These are phyloP conservation scores for Mylabris phalerata DNA, from an alignment of 1,140 invertebrate species.

Conservation along the genomic window DNA sequence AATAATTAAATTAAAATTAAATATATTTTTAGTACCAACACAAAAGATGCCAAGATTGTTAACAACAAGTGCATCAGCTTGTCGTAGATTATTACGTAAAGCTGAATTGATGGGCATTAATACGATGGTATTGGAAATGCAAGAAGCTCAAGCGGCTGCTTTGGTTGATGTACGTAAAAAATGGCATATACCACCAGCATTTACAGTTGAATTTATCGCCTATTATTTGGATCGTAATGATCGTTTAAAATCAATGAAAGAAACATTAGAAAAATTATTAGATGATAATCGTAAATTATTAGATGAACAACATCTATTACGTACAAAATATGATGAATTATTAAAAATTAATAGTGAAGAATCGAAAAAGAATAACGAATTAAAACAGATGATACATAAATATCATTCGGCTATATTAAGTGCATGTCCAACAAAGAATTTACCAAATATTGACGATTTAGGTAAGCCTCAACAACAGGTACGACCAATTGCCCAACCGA, in stretches of 20 bases:
- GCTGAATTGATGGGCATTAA: conserved; percentile 87
- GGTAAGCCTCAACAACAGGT: conserved; percentile 33
- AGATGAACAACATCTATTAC: conserved; percentile 63
- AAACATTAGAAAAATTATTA: conserved; percentile 65
- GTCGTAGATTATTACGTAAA: conserved; percentile 74
- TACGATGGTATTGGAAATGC: conserved; percentile 66
- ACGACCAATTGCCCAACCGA: conserved; percentile 42
- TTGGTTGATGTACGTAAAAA: conserved; percentile 82
- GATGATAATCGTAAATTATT: conserved; percentile 66
- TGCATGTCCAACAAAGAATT: conserved; percentile 50
- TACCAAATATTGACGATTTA: conserved; percentile 47
- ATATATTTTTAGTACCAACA: conserved; percentile 64
- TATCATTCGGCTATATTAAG: conserved; percentile 52
- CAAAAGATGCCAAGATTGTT: conserved; percentile 89
- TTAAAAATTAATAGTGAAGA: conserved; percentile 52
- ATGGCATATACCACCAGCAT: conserved; percentile 88
- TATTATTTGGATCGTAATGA: conserved; percentile 86
- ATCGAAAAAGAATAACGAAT: conserved; percentile 37
- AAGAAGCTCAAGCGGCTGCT: conserved; percentile 71
- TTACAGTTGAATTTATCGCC: conserved; percentile 88
- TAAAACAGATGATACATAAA: conserved; percentile 49
- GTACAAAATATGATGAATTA: conserved; percentile 69
- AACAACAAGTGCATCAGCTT: conserved; percentile 84
- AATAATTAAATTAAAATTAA: neutral
- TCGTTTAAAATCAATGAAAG: conserved; percentile 69